phyloP scores from a whole-genome alignment of 2,797 vertebrate species.

The Nyctibius grandis region DNA sequence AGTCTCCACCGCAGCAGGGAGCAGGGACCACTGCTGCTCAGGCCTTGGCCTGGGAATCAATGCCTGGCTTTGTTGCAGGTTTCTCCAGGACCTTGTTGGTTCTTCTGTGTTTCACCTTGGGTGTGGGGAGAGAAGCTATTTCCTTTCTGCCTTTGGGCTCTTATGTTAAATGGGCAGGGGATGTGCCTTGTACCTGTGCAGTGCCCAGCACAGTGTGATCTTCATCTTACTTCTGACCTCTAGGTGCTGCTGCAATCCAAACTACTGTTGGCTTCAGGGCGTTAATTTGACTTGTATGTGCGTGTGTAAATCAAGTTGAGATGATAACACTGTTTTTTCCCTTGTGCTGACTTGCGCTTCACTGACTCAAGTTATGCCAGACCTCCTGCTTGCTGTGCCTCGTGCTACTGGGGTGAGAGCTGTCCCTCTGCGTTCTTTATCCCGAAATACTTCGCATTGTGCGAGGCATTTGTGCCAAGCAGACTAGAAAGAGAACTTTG shows the following conservation, averaged over 20 bases:
- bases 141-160: background rate
- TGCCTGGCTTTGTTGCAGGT: background rate
- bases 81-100: background rate
- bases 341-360: background rate
- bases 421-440: background rate
- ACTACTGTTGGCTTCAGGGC: background rate
- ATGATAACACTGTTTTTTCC: background rate
- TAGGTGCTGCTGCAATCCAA: conserved; percentile 10
- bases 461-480: rapidly evolving
- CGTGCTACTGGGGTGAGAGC: background rate
- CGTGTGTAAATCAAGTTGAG: rapidly evolving
- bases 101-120: background rate
- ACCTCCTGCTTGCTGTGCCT: background rate
- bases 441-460: background rate
- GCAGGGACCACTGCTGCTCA: no score
- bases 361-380: background rate
- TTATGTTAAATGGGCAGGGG: background rate
- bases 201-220: background rate
- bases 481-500: background rate
- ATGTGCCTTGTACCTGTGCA: background rate
- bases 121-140: background rate
- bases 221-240: background rate
- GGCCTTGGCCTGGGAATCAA: background rate
- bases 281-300: rapidly evolving
- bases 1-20: background rate